Percentiles rank a stretch among this genome's conserved stretches.
These are phyloP conservation scores for Lampris megalopsis DNA, from an alignment of 2,113 vertebrate genomes.

Conservation along the genomic window DNA sequence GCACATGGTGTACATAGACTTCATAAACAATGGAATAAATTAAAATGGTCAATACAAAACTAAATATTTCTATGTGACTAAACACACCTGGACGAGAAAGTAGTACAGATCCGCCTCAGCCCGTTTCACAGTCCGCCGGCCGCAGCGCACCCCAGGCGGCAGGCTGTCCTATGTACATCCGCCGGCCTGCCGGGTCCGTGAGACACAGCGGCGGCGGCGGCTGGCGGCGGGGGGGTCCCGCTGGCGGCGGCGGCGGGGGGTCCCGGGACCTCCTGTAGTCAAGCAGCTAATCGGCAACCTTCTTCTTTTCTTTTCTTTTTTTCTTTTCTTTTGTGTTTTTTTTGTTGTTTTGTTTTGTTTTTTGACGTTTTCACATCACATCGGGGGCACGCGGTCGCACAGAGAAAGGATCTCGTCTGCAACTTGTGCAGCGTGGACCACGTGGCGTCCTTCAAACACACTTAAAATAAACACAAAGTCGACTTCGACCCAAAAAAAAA, in stretches of 20 bases:
- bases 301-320: not conserved
- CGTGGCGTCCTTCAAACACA: constrained; percentile 75
- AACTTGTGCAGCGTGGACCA: constrained; percentile 75
- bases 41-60: constrained; percentile 98
- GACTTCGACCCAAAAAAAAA: constrained; percentile 66
- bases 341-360: too few species aligned
- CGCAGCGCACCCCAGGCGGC: constrained; percentile 90
- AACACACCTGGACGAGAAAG: constrained; percentile 87
- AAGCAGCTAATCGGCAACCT: constrained; percentile 74
- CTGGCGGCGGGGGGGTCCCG: constrained; percentile 10
- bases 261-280: constrained; percentile 57
- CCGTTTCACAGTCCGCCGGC: constrained; percentile 92
- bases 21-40: constrained; percentile 95
- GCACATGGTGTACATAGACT: constrained; percentile 94
- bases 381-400: constrained; percentile 55
- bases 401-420: constrained; percentile 73
- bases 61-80: constrained; percentile 96
- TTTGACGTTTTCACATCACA: constrained; percentile 74
- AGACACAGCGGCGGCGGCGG: too few species aligned
- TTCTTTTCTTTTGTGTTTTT: too few species aligned
- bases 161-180: constrained; percentile 90
- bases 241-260: too few species aligned
- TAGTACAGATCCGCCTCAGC: constrained; percentile 87
- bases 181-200: constrained; percentile 27
- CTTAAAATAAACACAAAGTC: constrained; percentile 79